Evolutionary conservation across 2,797 vertebrate genomes (phyloP), one percentile per base, ranked within the genome.

Genomic region (Chaunax sp.): DNA sequence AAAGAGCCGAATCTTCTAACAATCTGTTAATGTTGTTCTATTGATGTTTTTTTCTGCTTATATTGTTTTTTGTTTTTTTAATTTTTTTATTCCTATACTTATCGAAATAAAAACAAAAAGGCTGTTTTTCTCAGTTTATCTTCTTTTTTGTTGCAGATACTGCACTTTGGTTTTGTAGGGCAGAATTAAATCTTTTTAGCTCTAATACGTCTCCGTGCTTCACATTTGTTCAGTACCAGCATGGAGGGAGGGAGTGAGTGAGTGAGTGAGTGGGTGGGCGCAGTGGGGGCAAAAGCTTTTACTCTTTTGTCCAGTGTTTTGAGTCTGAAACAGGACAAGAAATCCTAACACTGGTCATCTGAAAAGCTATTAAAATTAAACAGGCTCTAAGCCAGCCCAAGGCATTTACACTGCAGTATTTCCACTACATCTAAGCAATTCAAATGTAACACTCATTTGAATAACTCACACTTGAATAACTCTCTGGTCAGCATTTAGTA

Each of bases 401-500:
- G 53, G 49, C 56, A 52, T 74, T 75, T 58, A 30, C 22, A 12
- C 49, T 52, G 53, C 61, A 67, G 51, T 58, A 58, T 57, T 82
- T 61, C 35, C 63, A n/a, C 55, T 58, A 47, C 33, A 70, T 72
- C 40, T 43, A 38, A 58, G 75, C 63, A 70, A 41, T 75, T 74
- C 26, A 68, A 71, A 75, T 61, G 68, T 66, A 70, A 69, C 64
- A 56, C 65, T 77, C 55, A 68, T 81, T 81, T 79, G 45, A 84
- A 79, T 64, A 75, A 72, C 53, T 63, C 33, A 6, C 61, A 64
- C 60, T 73, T 19, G 11, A 77, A 77, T 51, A 72, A 56, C 46
- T 80, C 67, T 73, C 69, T 59, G 74, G 81, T 82, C 74, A 78
- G 73, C 65, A 20, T 70, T 74, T 65, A 69, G 62, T 55, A 64